phyloP scores from a whole-genome alignment of 2,113 vertebrate genomes.

The Mus spicilegus region DNA sequence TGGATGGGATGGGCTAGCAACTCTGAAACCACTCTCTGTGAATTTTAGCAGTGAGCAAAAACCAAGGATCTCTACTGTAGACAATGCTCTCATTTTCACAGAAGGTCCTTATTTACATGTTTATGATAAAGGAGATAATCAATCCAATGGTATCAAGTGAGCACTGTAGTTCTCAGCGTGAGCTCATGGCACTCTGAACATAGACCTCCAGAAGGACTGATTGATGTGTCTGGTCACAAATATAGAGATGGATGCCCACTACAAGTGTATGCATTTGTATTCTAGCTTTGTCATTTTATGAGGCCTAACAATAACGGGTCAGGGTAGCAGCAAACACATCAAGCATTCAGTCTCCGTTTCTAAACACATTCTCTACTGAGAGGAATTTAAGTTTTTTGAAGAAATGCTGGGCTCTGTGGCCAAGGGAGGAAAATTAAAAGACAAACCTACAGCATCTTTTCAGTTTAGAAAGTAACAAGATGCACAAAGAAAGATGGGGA shows the following conservation, averaged over 20 bases:
- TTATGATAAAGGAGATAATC: not conserved
- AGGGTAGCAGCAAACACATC: not conserved
- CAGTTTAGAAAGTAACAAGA: not conserved
- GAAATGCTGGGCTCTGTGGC: not conserved
- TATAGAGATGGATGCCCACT: not conserved
- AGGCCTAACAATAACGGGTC: not conserved
- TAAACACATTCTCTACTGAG: conserved; percentile 15
- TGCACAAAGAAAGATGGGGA: not conserved
- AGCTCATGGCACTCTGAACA: not conserved
- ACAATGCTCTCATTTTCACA: not conserved
- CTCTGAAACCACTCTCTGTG: not conserved
- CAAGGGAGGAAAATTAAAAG: not conserved
- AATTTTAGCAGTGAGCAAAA: not conserved
- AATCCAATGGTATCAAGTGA: not conserved
- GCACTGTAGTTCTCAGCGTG: not conserved
- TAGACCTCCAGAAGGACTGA: not conserved
- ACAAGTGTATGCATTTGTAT: not conserved
- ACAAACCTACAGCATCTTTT: not conserved
- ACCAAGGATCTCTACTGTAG: not conserved
- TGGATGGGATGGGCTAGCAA: not conserved
- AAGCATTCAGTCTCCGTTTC: not conserved
- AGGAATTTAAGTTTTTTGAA: conserved; percentile 16
- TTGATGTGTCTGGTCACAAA: not conserved
- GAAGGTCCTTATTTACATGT: not conserved
- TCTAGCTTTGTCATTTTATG: conserved; percentile 27